Evolutionary conservation across 2,888 invertebrate species (phyloP).

Genomic region (Andrena hattorfiana): DNA sequence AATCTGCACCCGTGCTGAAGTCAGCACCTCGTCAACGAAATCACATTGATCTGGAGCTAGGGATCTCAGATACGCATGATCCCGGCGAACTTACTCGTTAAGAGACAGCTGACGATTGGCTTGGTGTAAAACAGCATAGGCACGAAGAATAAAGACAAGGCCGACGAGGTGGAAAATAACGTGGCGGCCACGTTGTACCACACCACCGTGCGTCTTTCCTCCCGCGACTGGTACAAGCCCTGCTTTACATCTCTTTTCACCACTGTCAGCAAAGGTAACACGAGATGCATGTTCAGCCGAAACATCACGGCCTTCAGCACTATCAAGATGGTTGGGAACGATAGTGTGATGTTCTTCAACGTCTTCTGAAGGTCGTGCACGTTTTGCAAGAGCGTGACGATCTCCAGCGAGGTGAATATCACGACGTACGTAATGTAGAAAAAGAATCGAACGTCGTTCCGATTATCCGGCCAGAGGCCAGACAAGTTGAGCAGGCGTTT

Average conservation of each 20-base stretch:
- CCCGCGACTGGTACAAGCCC: constrained; percentile 49
- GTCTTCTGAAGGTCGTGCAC: constrained; percentile 61
- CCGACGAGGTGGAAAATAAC: constrained; percentile 61
- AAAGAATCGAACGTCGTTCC: constrained; percentile 56
- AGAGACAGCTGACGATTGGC: constrained; percentile 56
- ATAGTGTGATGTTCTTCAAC: constrained; percentile 59
- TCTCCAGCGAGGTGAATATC: constrained; percentile 55
- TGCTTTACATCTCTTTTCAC: constrained; percentile 53
- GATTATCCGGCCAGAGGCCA: constrained; percentile 64
- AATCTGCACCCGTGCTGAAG: background rate
- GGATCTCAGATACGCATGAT: background rate
- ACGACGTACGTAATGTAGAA: constrained; percentile 58
- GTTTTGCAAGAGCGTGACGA: constrained; percentile 60
- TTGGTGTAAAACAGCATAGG: constrained; percentile 53
- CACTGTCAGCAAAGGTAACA: constrained; percentile 48
- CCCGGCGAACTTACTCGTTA: constrained; percentile 46
- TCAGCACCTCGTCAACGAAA: background rate
- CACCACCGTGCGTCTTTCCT: constrained; percentile 54
- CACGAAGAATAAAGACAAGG: constrained; percentile 59
- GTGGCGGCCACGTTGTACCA: constrained; percentile 62
- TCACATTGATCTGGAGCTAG: background rate
- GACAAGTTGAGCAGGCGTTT: constrained; percentile 52
- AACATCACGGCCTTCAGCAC: constrained; percentile 67
- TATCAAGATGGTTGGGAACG: constrained; percentile 63
- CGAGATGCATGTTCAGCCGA: constrained; percentile 58